Conservation (phyloP, 2,797 vertebrate genomes). For the Aphelocoma californica region DNA sequence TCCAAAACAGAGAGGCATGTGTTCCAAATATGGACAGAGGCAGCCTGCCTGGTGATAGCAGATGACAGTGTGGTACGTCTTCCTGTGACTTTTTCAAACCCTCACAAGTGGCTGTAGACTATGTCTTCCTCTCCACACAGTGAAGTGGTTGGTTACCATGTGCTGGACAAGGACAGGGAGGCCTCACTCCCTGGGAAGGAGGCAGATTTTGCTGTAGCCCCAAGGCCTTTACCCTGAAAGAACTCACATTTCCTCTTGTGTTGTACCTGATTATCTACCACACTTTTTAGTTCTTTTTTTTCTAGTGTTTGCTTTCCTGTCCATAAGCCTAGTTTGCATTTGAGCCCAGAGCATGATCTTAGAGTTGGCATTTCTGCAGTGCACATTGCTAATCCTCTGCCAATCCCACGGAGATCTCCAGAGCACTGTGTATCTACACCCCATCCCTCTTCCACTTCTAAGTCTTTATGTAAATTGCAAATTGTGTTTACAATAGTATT, state of each 20-base stretch:
- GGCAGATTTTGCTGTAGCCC: not conserved
- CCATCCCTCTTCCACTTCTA: not conserved
- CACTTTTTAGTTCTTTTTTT: not conserved
- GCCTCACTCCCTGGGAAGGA: fast-evolving
- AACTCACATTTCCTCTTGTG: not conserved
- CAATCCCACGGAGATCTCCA: fast-evolving
- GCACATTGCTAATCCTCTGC: fast-evolving
- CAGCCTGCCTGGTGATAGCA: not conserved
- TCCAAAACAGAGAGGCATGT: not conserved
- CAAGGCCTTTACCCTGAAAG: not conserved
- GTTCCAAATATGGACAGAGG: not conserved
- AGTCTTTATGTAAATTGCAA: not conserved
- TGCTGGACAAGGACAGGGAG: not conserved
- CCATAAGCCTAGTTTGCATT: not conserved
- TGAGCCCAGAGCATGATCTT: not conserved
- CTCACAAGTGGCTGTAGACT: fast-evolving
- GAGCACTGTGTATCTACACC: not conserved
- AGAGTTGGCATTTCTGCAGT: not conserved
- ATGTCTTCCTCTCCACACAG: not conserved
- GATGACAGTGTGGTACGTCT: not conserved
- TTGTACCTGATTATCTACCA: not conserved
- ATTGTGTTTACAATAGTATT: not conserved
- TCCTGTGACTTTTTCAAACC: not conserved
- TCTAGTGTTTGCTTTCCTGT: not conserved
- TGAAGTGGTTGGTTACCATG: fast-evolving